Percentiles rank a stretch among this genome's conserved stretches.
Evolutionary conservation across 1,140 invertebrate genomes (phyloP).

Genomic region (Bombus huntii): DNA sequence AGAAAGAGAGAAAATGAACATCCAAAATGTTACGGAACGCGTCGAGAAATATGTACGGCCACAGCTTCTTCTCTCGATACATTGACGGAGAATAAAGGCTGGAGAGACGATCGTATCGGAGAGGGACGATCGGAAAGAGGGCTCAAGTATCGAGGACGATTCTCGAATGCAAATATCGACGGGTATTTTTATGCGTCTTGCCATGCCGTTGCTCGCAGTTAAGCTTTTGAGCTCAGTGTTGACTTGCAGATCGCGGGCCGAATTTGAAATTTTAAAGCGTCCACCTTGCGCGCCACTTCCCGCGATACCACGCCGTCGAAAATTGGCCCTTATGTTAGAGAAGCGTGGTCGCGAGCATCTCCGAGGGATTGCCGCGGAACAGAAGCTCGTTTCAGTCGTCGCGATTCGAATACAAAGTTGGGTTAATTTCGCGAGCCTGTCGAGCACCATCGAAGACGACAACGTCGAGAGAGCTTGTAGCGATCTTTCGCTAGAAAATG

Average conservation of each 20-base stretch:
- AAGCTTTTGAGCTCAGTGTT: constrained; percentile 60
- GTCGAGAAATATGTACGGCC: neutral
- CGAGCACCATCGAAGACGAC: constrained; percentile 4
- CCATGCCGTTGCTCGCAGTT: constrained; percentile 48
- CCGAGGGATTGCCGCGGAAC: too few species aligned
- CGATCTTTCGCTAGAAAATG: neutral
- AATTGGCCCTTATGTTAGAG: constrained; percentile 5
- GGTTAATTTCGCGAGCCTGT: constrained; percentile 26
- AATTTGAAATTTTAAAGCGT: constrained; percentile 65
- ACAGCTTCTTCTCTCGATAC: neutral
- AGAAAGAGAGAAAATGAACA: neutral
- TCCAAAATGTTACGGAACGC: neutral
- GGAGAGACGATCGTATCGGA: constrained; percentile 18
- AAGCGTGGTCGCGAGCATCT: neutral
- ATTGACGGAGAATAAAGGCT: constrained; percentile 19
- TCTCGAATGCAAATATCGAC: constrained; percentile 62
- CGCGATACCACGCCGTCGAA: constrained; percentile 6
- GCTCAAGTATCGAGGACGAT: constrained; percentile 53
- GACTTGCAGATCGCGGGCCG: constrained; percentile 61
- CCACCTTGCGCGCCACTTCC: constrained; percentile 46
- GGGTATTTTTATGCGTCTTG: constrained; percentile 63
- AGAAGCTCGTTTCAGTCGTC: neutral
- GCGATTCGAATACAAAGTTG: constrained; percentile 4
- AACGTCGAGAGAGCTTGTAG: neutral
- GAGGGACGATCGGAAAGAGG: neutral